These are phyloP conservation scores for Philhelius pedissequus DNA, from an alignment of 2,888 invertebrate genomes.

Conservation along the genomic window DNA sequence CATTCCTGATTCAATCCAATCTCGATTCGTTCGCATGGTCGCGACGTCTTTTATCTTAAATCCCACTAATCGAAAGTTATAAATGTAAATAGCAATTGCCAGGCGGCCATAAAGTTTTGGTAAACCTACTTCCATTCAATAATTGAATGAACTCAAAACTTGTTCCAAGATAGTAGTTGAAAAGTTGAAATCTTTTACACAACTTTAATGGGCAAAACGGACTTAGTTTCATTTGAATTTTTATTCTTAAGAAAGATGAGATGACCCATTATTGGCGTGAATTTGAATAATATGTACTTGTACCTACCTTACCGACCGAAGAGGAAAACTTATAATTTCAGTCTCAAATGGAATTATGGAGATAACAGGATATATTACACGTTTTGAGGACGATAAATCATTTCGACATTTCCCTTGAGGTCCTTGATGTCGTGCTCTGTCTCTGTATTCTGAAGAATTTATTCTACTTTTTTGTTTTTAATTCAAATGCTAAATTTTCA, in stretches of 20 bases:
- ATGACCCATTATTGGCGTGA: constrained; percentile 21
- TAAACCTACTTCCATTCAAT: constrained; percentile 1
- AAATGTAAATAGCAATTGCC: not conserved
- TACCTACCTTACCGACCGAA: not conserved
- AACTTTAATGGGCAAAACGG: not conserved
- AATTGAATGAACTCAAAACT: constrained; percentile 22
- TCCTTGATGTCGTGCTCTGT: not conserved
- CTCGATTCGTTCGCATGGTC: not conserved
- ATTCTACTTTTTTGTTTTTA: not conserved
- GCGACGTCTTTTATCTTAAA: not conserved
- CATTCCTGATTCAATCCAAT: not conserved
- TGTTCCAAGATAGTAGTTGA: constrained; percentile 8
- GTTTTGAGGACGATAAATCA: constrained; percentile 8
- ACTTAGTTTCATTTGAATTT: constrained; percentile 3
- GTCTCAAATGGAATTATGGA: constrained; percentile 13
- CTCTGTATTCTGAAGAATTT: not conserved
- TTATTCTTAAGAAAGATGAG: constrained; percentile 2
- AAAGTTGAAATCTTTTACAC: constrained; percentile 12
- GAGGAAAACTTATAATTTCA: constrained; percentile 14
- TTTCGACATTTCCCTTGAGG: not conserved
- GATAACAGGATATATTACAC: constrained; percentile 12
- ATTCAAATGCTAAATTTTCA: not conserved
- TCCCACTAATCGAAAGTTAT: not conserved
- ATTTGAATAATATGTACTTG: constrained; percentile 25
- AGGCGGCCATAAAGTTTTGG: not conserved